Percentiles rank a stretch among this genome's conserved stretches.
Conservation (phyloP, 2,888 invertebrate genomes). For the Notodonta ziczac region DNA sequence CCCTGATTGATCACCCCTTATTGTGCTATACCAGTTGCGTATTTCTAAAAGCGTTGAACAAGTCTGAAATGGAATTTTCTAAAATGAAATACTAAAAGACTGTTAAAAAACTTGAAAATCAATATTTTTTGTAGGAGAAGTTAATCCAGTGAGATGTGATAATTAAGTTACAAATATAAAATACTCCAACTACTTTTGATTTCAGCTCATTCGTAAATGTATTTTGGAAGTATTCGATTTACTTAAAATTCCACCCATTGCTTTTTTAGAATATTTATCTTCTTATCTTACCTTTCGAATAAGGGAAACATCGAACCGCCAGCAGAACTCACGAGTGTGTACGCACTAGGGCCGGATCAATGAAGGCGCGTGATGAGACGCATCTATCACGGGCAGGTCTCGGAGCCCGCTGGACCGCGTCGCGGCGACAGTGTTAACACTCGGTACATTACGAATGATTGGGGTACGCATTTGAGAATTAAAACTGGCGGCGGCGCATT, state of each 20-base stretch:
- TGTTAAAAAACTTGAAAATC: too few species aligned
- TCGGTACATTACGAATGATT: neutral
- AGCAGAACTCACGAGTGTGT: neutral
- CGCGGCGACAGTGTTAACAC: neutral
- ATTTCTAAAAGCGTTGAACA: neutral
- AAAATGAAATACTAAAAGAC: too few species aligned
- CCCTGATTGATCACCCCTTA: slow-evolving; percentile 23
- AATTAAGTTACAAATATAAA: too few species aligned
- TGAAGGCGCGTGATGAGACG: neutral
- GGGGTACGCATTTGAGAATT: neutral
- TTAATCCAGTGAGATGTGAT: too few species aligned
- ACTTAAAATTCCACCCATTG: too few species aligned
- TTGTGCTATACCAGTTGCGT: slow-evolving; percentile 7
- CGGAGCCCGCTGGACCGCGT: neutral
- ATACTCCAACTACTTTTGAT: too few species aligned
- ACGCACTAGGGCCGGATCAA: neutral
- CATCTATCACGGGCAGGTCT: neutral
- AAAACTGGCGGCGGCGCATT: neutral
- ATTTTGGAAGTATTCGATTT: too few species aligned
- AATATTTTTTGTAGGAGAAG: too few species aligned
- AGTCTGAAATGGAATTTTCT: neutral
- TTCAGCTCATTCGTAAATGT: too few species aligned
- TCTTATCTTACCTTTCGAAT: neutral
- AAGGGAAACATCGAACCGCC: neutral
- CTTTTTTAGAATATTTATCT: neutral